These are phyloP conservation scores for Chunga burmeisteri DNA, from an alignment of 2,113 vertebrate species.

Conservation along the genomic window DNA sequence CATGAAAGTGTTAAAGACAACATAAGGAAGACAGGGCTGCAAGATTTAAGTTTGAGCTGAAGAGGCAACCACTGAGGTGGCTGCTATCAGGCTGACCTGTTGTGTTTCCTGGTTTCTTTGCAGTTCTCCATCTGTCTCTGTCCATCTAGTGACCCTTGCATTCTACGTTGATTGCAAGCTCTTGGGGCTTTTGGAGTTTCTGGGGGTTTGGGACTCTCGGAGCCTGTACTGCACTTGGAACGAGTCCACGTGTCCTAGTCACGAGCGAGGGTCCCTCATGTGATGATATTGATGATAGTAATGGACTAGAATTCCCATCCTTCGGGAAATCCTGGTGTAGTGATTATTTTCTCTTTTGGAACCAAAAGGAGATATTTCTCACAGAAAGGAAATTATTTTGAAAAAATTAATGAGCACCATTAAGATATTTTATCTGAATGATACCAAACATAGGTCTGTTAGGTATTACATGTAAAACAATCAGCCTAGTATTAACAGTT, in stretches of 20 bases:
- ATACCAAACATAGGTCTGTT: not conserved
- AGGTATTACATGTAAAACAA: not conserved
- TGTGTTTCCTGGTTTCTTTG: not conserved
- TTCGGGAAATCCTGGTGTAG: not conserved
- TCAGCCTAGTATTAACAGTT: not conserved
- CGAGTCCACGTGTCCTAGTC: not conserved
- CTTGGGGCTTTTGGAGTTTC: not conserved
- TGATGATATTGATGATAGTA: not conserved
- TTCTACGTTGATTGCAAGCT: not conserved
- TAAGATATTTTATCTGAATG: not conserved
- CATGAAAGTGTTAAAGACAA: not conserved
- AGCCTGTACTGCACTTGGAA: not conserved
- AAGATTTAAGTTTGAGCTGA: not conserved
- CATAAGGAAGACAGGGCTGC: not conserved
- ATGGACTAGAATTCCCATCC: not conserved
- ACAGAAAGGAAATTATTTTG: not conserved
- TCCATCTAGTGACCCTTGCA: not conserved
- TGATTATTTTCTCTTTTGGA: not conserved
- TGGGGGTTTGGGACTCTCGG: not conserved
- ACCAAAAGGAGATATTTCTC: not conserved
- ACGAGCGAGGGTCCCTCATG: not conserved
- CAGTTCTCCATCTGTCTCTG: conserved; percentile 3
- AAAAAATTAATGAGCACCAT: not conserved
- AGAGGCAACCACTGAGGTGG: not conserved
- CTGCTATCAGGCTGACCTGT: not conserved